phyloP scores from a whole-genome alignment of 2,113 vertebrate genomes.

The Psophia crepitans region DNA sequence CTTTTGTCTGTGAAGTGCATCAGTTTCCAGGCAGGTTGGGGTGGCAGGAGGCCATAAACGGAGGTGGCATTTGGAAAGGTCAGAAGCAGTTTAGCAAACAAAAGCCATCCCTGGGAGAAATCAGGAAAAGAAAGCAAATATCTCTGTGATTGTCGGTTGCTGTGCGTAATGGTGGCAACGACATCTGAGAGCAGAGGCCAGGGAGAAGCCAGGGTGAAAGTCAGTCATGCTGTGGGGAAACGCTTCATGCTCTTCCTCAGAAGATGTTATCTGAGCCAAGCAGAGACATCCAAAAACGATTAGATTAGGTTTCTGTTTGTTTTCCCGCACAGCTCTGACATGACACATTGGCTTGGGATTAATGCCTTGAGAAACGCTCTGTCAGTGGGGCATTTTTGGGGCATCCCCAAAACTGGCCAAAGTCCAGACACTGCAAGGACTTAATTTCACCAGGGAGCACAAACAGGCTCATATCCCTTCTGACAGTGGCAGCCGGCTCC shows the following conservation, averaged over 20 bases:
- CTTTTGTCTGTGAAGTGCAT: not conserved
- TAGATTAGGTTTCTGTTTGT: not conserved
- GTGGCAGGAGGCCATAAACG: not conserved
- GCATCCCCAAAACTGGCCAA: not conserved
- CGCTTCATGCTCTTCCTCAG: not conserved
- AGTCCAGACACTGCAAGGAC: not conserved
- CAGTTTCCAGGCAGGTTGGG: not conserved
- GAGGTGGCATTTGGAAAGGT: constrained; percentile 9
- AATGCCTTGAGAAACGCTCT: not conserved
- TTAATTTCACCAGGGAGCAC: not conserved
- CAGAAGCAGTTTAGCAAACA: not conserved
- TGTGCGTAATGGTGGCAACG: not conserved
- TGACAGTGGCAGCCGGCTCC: not conserved
- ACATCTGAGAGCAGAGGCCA: not conserved
- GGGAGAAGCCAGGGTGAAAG: not conserved
- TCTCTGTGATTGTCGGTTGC: not conserved
- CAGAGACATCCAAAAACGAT: not conserved
- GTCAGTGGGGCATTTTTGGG: rapidly evolving
- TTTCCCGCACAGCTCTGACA: not conserved
- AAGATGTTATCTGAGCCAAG: not conserved
- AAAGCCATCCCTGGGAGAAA: not conserved
- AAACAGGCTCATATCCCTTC: not conserved
- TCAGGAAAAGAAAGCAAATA: not conserved
- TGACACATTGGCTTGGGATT: not conserved
- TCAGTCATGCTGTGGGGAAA: not conserved